Evolutionary conservation across 2,113 vertebrate species (phyloP).

Genomic region (Martes martes): DNA sequence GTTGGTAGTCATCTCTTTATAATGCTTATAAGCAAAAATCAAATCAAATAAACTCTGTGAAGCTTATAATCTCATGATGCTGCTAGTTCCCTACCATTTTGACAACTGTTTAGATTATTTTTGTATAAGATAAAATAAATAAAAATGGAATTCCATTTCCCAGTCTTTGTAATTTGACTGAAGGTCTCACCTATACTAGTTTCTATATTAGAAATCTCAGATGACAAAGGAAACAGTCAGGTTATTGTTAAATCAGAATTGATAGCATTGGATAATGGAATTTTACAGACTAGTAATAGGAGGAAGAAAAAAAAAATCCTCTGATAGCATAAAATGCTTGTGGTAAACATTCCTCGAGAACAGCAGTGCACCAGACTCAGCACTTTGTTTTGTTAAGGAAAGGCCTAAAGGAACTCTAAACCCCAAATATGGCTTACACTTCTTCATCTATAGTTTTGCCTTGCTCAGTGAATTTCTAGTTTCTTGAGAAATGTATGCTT

Average conservation of each 20-base stretch:
- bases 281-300: slow-evolving; percentile 16
- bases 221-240: background rate
- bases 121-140: slow-evolving; percentile 26
- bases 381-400: slow-evolving; percentile 33
- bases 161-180: background rate
- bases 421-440: background rate
- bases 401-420: background rate
- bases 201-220: background rate
- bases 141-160: background rate
- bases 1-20: slow-evolving; percentile 12
- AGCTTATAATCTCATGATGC: background rate
- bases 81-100: background rate
- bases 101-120: background rate
- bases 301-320: background rate
- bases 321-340: background rate
- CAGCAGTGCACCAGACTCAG: background rate
- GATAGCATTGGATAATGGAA: slow-evolving; percentile 37
- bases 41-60: slow-evolving; percentile 17
- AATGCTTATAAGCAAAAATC: slow-evolving; percentile 31
- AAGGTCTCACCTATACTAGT: background rate
- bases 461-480: background rate
- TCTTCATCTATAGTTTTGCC: background rate
- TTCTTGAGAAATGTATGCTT: slow-evolving; percentile 25
- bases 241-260: slow-evolving; percentile 47
- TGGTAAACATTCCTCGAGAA: slow-evolving; percentile 16